phyloP scores from a whole-genome alignment of 2,113 vertebrate genomes.

The Ariopsis seemanni region DNA sequence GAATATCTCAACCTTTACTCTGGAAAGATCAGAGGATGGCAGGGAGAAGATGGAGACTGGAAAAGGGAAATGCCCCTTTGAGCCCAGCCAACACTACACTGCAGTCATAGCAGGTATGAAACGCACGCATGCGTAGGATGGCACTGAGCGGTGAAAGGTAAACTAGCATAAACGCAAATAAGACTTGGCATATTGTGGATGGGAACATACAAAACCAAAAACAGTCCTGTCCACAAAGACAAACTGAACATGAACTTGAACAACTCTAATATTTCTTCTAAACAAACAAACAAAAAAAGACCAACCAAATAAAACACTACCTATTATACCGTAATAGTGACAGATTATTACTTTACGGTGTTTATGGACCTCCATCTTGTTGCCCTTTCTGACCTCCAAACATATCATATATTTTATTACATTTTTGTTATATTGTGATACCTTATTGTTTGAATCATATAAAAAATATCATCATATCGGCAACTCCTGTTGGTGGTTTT shows the following conservation, averaged over 20 bases:
- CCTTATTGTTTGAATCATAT: not conserved
- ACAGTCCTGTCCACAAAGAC: not conserved
- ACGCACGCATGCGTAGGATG: not conserved
- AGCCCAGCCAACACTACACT: slow-evolving; percentile 83
- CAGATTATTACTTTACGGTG: not conserved
- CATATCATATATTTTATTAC: not conserved
- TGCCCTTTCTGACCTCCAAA: not conserved
- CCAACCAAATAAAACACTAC: not conserved
- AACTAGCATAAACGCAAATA: not conserved
- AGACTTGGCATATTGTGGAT: not conserved
- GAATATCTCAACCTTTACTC: slow-evolving; percentile 74
- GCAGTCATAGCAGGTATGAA: slow-evolving; percentile 80
- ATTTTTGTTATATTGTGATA: not conserved
- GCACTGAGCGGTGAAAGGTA: not conserved
- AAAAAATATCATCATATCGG: not conserved
- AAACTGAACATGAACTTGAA: not conserved
- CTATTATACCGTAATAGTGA: not conserved
- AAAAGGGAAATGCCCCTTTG: slow-evolving; percentile 86
- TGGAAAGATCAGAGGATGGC: slow-evolving; percentile 70
- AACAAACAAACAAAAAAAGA: not conserved
- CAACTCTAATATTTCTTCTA: not conserved
- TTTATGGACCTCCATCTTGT: not conserved
- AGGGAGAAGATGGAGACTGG: slow-evolving; percentile 77
- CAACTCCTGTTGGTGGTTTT: not conserved
- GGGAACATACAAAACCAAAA: not conserved